Percentiles rank a stretch among this genome's conserved stretches.
phyloP scores from a whole-genome alignment of 1,140 invertebrate genomes.

The Drosophila parvula region DNA sequence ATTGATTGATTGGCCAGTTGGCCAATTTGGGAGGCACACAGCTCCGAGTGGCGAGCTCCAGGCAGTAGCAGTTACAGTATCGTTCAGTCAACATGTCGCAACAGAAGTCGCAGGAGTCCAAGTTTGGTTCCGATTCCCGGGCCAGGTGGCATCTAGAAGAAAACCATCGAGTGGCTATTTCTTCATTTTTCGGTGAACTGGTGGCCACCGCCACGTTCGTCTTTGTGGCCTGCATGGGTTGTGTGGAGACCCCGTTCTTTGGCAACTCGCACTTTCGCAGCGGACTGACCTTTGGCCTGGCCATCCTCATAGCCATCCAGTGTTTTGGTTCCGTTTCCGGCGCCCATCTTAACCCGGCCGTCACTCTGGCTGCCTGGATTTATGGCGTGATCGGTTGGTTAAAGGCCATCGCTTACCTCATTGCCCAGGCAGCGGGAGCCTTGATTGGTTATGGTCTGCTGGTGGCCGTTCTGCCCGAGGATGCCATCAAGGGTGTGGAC shows the following conservation, averaged over 20 bases:
- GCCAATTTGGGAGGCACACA: slow-evolving; percentile 43
- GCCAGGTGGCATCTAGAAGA: slow-evolving; percentile 28
- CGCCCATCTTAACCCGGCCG: slow-evolving; percentile 95
- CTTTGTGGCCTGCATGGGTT: slow-evolving; percentile 90
- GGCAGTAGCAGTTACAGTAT: slow-evolving; percentile 19
- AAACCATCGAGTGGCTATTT: slow-evolving; percentile 7
- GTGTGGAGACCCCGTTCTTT: slow-evolving; percentile 81
- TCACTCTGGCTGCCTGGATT: slow-evolving; percentile 89
- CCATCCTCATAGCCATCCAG: slow-evolving; percentile 85
- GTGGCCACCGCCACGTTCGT: slow-evolving; percentile 90
- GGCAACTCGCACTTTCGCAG: slow-evolving; percentile 61
- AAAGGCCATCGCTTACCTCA: slow-evolving; percentile 88
- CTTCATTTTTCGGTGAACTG: slow-evolving; percentile 86
- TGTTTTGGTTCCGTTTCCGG: slow-evolving; percentile 93
- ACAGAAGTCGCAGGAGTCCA: slow-evolving; percentile 29
- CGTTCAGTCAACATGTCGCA: slow-evolving; percentile 57
- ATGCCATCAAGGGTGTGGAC: slow-evolving; percentile 70
- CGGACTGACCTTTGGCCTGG: slow-evolving; percentile 71
- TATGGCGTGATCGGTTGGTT: slow-evolving; percentile 85
- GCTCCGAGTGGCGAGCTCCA: neutral
- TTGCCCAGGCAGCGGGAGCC: slow-evolving; percentile 89
- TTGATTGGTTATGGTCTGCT: slow-evolving; percentile 88
- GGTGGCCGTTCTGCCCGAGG: slow-evolving; percentile 87
- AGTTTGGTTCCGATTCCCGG: neutral
- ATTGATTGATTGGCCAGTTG: slow-evolving; percentile 64